Percentiles rank a stretch among this genome's conserved stretches.
phyloP scores from a whole-genome alignment of 2,888 invertebrate species.

The Agonopterix subpropinquella region DNA sequence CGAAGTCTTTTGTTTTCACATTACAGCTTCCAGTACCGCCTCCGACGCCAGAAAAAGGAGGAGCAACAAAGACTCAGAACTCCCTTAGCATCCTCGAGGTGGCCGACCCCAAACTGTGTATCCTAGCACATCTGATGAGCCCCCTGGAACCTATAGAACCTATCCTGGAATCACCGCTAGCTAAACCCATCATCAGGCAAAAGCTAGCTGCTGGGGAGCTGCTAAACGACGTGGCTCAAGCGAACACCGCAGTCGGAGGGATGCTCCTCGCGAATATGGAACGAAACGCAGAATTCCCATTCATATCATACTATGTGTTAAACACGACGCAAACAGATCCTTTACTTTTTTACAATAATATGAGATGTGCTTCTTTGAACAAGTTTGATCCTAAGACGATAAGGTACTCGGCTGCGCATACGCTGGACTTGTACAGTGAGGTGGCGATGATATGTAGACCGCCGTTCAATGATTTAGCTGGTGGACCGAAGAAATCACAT shows the following conservation, averaged over 20 bases:
- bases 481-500: constrained; percentile 85
- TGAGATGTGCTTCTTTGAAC: constrained; percentile 87
- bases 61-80: constrained; percentile 77
- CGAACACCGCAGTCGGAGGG: constrained; percentile 84
- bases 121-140: constrained; percentile 92
- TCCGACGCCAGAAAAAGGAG: constrained; percentile 78
- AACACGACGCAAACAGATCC: constrained; percentile 92
- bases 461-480: constrained; percentile 86
- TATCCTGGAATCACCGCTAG: constrained; percentile 87
- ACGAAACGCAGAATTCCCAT: constrained; percentile 91
- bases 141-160: constrained; percentile 91
- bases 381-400: constrained; percentile 88
- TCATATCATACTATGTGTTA: constrained; percentile 93
- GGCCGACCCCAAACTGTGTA: constrained; percentile 92
- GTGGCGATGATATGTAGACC: constrained; percentile 94
- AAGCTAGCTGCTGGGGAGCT: constrained; percentile 86
- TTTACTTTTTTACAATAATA: constrained; percentile 88
- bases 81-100: constrained; percentile 86
- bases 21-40: constrained; percentile 78
- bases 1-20: not conserved
- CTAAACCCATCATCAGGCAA: constrained; percentile 87
- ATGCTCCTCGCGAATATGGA: constrained; percentile 95
- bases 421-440: constrained; percentile 90
- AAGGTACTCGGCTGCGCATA: constrained; percentile 91
- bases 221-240: constrained; percentile 82